These are phyloP conservation scores for Chrysomallon squamiferum DNA, from an alignment of 1,140 invertebrate species.

Conservation along the genomic window DNA sequence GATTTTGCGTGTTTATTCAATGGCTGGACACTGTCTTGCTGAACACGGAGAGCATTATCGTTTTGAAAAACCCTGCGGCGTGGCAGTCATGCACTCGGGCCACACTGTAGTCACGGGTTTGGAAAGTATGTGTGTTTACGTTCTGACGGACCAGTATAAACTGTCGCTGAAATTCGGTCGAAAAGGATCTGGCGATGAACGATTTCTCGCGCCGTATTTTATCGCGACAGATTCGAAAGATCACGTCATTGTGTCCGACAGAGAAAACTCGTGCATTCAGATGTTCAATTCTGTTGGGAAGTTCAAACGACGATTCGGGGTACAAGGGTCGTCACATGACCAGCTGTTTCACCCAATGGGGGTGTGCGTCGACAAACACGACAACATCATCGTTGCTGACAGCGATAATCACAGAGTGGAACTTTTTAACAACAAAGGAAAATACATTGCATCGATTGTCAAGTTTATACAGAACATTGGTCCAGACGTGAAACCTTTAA, in stretches of 20 bases:
- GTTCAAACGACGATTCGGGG: conserved; percentile 50
- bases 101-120: conserved; percentile 48
- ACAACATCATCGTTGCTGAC: conserved; percentile 96
- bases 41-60: conserved; percentile 48
- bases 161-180: conserved; percentile 96
- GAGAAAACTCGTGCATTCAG: conserved; percentile 52
- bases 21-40: conserved; percentile 40
- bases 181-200: conserved; percentile 86
- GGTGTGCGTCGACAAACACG: conserved; percentile 94
- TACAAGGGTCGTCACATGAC: conserved; percentile 32
- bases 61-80: conserved; percentile 52
- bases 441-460: conserved; percentile 34
- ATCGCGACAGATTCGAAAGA: conserved; percentile 46
- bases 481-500: conserved; percentile 42
- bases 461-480: conserved; percentile 41
- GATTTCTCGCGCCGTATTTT: conserved; percentile 47
- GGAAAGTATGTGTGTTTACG: conserved; percentile 92
- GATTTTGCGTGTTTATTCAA: conserved; percentile 42
- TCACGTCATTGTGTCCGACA: conserved; percentile 53
- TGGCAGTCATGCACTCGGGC: conserved; percentile 37
- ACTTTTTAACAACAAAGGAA: conserved; percentile 74
- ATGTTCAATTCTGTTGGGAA: conserved; percentile 49
- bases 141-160: conserved; percentile 97
- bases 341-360: conserved; percentile 96
- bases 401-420: conserved; percentile 97